Conservation (phyloP, 2,797 vertebrate genomes). For the Neosilurus mollespiculum region DNA sequence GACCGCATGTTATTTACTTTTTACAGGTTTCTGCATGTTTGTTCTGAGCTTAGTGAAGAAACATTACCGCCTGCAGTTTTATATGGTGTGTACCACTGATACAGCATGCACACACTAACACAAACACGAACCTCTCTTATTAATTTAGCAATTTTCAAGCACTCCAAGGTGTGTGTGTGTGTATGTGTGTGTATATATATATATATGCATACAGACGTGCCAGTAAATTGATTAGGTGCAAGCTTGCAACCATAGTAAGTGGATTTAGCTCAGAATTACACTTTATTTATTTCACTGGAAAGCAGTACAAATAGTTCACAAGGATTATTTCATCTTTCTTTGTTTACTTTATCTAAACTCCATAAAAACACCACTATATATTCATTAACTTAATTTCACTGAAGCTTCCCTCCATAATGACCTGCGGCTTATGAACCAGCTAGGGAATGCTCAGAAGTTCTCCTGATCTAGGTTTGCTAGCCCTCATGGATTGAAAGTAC, state of each 20-base stretch:
- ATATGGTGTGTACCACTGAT: constrained; percentile 91
- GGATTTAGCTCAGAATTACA: not conserved
- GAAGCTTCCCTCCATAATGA: not conserved
- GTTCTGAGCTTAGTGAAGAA: constrained; percentile 99
- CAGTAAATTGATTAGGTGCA: not conserved
- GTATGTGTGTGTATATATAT: too few species aligned
- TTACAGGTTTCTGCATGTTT: constrained; percentile 99
- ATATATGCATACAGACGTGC: not conserved
- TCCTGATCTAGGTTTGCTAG: not conserved
- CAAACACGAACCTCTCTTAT: not conserved
- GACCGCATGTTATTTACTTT: constrained; percentile 76
- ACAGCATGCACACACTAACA: constrained; percentile 59
- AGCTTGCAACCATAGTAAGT: too few species aligned
- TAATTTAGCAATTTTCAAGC: not conserved
- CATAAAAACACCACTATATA: not conserved
- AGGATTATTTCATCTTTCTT: not conserved
- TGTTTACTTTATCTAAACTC: too few species aligned
- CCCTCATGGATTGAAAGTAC: not conserved
- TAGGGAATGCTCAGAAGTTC: not conserved
- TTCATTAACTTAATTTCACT: not conserved
- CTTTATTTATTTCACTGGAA: constrained; percentile 5
- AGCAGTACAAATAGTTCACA: not conserved
- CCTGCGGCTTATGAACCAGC: not conserved
- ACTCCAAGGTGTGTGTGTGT: not conserved
- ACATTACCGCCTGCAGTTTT: constrained; percentile 99